Percentiles rank a stretch among this genome's conserved stretches.
Evolutionary conservation across 1,140 invertebrate species (phyloP).

Genomic region (Arctopsyche grandis): DNA sequence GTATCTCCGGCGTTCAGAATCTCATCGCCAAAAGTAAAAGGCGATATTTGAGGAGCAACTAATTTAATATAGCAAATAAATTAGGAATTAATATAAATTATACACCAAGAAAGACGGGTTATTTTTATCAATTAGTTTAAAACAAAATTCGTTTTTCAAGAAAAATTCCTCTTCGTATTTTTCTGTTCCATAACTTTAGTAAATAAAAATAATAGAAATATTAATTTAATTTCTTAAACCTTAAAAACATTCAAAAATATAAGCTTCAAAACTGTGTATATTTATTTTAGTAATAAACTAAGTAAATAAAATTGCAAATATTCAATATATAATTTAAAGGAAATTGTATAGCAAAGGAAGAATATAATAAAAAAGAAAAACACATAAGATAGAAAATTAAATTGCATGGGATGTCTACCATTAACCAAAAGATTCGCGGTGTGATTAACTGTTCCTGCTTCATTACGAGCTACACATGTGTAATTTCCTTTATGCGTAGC

Average conservation of each 20-base stretch:
- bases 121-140: constrained; percentile 14
- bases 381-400: neutral
- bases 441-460: constrained; percentile 70
- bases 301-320: too few relatives aligned
- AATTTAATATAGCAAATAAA: constrained; percentile 56
- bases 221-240: too few relatives aligned
- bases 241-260: too few relatives aligned
- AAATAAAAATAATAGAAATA: too few relatives aligned
- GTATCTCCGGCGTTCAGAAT: constrained; percentile 72
- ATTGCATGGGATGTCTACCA: constrained; percentile 64
- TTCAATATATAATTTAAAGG: too few relatives aligned
- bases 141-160: constrained; percentile 36
- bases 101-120: too few relatives aligned
- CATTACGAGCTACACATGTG: constrained; percentile 74
- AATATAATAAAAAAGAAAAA: neutral
- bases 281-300: too few relatives aligned
- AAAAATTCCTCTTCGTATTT: neutral
- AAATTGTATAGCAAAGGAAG: too few relatives aligned
- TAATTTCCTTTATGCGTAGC: constrained; percentile 74
- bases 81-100: too few relatives aligned
- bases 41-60: constrained; percentile 74
- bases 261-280: too few relatives aligned
- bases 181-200: too few relatives aligned
- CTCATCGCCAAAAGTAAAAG: constrained; percentile 71
- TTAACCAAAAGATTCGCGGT: constrained; percentile 69